Base-by-base conservation (phyloP, 2,113 vertebrate species). In the Saimiri boliviensis region DNA sequence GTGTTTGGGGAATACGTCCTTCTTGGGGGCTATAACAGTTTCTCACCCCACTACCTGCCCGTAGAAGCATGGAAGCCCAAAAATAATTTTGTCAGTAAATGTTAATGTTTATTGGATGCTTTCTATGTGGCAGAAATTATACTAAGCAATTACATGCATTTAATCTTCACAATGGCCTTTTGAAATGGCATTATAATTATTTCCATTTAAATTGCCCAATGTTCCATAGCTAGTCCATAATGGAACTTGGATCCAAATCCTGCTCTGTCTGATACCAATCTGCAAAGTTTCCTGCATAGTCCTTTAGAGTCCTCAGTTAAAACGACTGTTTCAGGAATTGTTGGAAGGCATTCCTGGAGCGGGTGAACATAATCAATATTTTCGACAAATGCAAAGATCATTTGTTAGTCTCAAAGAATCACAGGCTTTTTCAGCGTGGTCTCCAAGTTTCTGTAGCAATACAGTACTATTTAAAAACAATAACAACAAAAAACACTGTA, bases 101-200 rank as follows among this genome's bases (percentile, higher is more conserved):
- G 54, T 45, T 68, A 83, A 54, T 32, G 91, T 87, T 83, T 70
- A 88, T 13, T 54, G 32, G 63, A 66, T 90, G 79, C n/a, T 70
- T 87, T 96, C 80, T 87, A 49, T 49, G 47, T 95, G 42, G 54
- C 23, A 90, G 76, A 95, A 94, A 94, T 96, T 87, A 90, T 45
- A 35, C 16, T 42, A 93, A 91, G 83, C 17, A 63, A 91, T 76
- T 60, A 8, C 16, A 73, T 76, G 27, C 47, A 74, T 93, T 94
- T 94, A 91, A 73, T 96, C 25, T n/a, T 82, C 32, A 40, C 56
- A 32, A 83, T 93, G 54, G 76, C 30, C 76, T 85, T 93, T 83
- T 52, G 74, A 92, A 95, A 95, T 54, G 42, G 27, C n/a, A 79
- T 73, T 66, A 19, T 76, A 49, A 56, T 97, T 79, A 68, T 88